Base-by-base conservation (phyloP, 2,888 invertebrate species). In the Drosophila atripex region DNA sequence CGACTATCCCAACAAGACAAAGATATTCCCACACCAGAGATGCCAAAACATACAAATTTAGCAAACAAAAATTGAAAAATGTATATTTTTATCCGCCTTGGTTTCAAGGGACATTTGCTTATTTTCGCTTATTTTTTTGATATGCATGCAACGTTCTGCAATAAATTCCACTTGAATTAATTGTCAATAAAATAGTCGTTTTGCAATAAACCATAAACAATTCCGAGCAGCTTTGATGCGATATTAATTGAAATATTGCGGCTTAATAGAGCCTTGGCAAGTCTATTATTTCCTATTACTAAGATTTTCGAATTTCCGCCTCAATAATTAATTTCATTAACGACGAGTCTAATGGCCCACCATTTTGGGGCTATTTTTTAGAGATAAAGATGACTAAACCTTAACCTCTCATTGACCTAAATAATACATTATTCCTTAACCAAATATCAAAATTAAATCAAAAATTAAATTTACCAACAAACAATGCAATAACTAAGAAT, bases 121-220 rank as follows among this genome's bases (percentile, higher is more conserved):
- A 3, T 9, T 69, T n/a, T 12, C 14, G 14, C 35, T 43, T 28
- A n/a, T 38, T 68, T 46, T 69, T 23, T 21, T 21, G 41, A 52
- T 45, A 69, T 65, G 64, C 64, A 65, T 65, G 64, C 70, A 32
- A 39, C 30, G 70, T 55, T 65, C 35, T 45, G 63, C 55, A 54
- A 64, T 64, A 54, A 69, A 64, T 45, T 54, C 16, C 38, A 68
- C 28, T 63, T 64, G 16, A 54, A 54, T 21, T 38, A 47, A 60
- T 30, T 39, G 60, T 63, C 60, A 63, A 63, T 60, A 46, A 72
- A 53, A 43, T 41, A 32, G 43, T 28, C 47, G 45, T 58, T 55
- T 69, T 59, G 58, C 41, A 45, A 54, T 41, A 41, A 35, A n/a
- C 54, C 47, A 59, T 71, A 45, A 71, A 46, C 30, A 32, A 38